These are phyloP conservation scores for Trachymyrmex cornetzi DNA, from an alignment of 1,140 invertebrate species.

Conservation along the genomic window DNA sequence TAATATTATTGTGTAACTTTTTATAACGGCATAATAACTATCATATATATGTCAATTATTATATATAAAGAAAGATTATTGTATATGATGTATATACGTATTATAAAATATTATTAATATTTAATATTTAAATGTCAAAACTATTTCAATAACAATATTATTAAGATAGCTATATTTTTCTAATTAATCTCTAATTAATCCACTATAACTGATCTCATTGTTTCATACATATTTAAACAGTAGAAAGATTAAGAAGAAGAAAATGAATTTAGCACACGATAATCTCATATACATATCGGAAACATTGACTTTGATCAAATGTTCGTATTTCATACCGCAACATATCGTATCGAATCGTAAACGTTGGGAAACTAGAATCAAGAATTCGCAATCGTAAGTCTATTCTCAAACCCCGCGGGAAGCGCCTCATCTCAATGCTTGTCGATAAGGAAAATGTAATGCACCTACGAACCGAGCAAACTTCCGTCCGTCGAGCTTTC, in stretches of 20 bases:
- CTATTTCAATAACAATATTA: not conserved
- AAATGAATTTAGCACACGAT: not conserved
- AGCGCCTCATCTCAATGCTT: constrained; percentile 32
- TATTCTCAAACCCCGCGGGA: constrained; percentile 51
- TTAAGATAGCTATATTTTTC: not conserved
- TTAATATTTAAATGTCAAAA: not conserved
- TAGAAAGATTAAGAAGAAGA: not conserved
- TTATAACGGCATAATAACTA: not conserved
- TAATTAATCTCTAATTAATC: not conserved
- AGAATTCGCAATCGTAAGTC: constrained; percentile 54
- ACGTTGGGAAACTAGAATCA: constrained; percentile 63
- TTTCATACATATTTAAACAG: not conserved
- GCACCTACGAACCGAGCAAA: constrained; percentile 57
- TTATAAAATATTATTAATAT: not conserved
- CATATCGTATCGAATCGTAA: not conserved
- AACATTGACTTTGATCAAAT: not conserved
- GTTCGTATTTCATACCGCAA: not conserved
- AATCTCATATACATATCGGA: not conserved
- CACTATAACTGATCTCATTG: not conserved
- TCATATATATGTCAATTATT: not conserved
- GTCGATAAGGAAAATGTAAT: constrained; percentile 71
- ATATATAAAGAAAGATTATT: not conserved
- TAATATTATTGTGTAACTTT: not conserved
- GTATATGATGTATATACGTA: not conserved
- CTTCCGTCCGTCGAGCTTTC: constrained; percentile 42